Evolutionary conservation across 2,888 invertebrate species (phyloP).

Genomic region (Rugalucina vietnamica): DNA sequence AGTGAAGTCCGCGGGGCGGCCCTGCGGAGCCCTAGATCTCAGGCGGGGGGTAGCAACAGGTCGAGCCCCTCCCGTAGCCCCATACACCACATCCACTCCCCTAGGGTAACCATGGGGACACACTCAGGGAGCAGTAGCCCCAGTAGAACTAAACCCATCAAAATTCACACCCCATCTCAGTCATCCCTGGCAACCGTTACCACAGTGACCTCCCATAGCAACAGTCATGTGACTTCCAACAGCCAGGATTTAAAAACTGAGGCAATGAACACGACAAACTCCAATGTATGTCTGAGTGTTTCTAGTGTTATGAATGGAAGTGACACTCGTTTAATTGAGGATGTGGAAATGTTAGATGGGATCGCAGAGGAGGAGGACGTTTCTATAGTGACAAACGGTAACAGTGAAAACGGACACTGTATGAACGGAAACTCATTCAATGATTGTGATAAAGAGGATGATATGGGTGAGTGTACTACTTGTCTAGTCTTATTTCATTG

Average conservation of each 20-base stretch:
- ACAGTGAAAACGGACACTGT: conserved; percentile 69
- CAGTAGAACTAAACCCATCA: conserved; percentile 71
- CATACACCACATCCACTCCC: conserved; percentile 74
- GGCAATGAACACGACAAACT: conserved; percentile 78
- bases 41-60: conserved; percentile 78
- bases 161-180: conserved; percentile 57
- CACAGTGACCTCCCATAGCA: conserved; percentile 52
- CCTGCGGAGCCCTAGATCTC: conserved; percentile 81
- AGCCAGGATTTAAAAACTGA: conserved; percentile 73
- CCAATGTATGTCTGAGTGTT: conserved; percentile 40
- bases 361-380: conserved; percentile 64
- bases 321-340: conserved; percentile 72
- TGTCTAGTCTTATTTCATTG: no score
- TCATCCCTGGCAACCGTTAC: conserved; percentile 46
- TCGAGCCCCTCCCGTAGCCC: conserved; percentile 83
- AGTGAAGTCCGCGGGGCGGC: conserved; percentile 87
- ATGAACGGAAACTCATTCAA: conserved; percentile 72
- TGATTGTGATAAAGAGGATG: conserved; percentile 68
- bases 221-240: conserved; percentile 55
- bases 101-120: conserved; percentile 54
- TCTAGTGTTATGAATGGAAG: conserved; percentile 75
- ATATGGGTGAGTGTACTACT: conserved; percentile 64
- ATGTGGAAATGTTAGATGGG: conserved; percentile 81
- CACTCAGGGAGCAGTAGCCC: conserved; percentile 77
- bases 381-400: conserved; percentile 76